Evolutionary conservation across 1,140 invertebrate genomes (phyloP).

Genomic region (Diabrotica virgifera): DNA sequence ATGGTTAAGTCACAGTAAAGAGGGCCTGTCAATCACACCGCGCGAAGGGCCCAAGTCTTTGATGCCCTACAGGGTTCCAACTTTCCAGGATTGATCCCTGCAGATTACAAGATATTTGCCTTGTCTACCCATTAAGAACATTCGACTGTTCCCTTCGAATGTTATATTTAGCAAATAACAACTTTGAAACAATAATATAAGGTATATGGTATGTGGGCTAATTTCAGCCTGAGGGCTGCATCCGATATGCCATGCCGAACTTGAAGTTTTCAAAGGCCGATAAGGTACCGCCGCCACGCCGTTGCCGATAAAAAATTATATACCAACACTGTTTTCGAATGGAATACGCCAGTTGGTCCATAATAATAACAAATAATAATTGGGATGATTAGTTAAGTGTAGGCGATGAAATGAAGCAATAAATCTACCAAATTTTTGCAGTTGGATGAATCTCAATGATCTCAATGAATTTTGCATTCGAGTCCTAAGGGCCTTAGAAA

Average conservation of each 20-base stretch:
- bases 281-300: background rate
- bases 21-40: slow-evolving; percentile 27
- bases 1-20: slow-evolving; percentile 20
- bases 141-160: slow-evolving; percentile 18
- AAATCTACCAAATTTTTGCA: too few relatives aligned
- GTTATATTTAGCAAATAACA: slow-evolving; percentile 24
- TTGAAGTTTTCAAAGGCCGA: slow-evolving; percentile 6
- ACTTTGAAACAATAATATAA: slow-evolving; percentile 22
- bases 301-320: slow-evolving; percentile 7
- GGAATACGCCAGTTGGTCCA: background rate
- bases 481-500: too few relatives aligned
- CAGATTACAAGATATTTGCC: slow-evolving; percentile 33
- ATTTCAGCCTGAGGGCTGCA: slow-evolving; percentile 1
- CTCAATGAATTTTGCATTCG: too few relatives aligned
- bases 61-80: slow-evolving; percentile 28
- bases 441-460: too few relatives aligned
- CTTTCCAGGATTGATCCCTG: slow-evolving; percentile 32
- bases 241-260: slow-evolving; percentile 6
- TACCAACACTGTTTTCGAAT: background rate
- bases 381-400: too few relatives aligned
- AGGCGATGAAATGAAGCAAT: too few relatives aligned
- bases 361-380: background rate
- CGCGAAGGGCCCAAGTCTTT: slow-evolving; percentile 4
- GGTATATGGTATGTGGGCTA: slow-evolving; percentile 13
- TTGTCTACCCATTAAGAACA: slow-evolving; percentile 23